Conservation (phyloP, 2,888 invertebrate genomes). For the Dilophus febrilis region DNA sequence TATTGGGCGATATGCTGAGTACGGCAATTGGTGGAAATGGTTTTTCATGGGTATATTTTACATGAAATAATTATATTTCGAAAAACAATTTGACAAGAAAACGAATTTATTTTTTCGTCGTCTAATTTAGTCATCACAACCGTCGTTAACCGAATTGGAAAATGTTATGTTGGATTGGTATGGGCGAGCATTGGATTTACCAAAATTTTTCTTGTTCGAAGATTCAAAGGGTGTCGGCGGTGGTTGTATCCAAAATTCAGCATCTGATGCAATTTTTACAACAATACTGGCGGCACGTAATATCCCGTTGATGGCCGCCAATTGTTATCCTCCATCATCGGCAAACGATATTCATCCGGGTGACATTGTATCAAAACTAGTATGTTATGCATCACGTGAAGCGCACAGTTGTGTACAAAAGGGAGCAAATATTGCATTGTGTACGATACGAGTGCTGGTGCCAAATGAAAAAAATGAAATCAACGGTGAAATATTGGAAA, state of each 20-base stretch:
- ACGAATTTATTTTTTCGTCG: neutral
- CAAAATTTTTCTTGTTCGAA: constrained; percentile 51
- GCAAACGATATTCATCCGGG: neutral
- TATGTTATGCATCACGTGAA: constrained; percentile 5
- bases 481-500: constrained; percentile 3
- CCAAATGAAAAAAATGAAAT: constrained; percentile 40
- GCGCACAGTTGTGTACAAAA: constrained; percentile 4
- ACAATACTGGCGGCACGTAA: constrained; percentile 7
- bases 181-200: constrained; percentile 58
- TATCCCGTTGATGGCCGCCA: neutral
- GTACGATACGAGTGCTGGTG: constrained; percentile 42
- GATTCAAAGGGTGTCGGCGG: constrained; percentile 53
- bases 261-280: constrained; percentile 5
- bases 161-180: constrained; percentile 77
- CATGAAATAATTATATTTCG: too few species aligned
- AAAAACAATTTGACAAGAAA: neutral
- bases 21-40: constrained; percentile 65
- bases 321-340: neutral
- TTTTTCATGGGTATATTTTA: constrained; percentile 55
- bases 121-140: constrained; percentile 42
- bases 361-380: neutral
- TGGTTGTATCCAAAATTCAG: constrained; percentile 44
- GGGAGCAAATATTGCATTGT: neutral
- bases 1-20: constrained; percentile 58
- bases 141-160: constrained; percentile 73